Evolutionary conservation across 2,797 vertebrate species (phyloP), one percentile per base, ranked within the genome.

Genomic region (Astyanax mexicanus): DNA sequence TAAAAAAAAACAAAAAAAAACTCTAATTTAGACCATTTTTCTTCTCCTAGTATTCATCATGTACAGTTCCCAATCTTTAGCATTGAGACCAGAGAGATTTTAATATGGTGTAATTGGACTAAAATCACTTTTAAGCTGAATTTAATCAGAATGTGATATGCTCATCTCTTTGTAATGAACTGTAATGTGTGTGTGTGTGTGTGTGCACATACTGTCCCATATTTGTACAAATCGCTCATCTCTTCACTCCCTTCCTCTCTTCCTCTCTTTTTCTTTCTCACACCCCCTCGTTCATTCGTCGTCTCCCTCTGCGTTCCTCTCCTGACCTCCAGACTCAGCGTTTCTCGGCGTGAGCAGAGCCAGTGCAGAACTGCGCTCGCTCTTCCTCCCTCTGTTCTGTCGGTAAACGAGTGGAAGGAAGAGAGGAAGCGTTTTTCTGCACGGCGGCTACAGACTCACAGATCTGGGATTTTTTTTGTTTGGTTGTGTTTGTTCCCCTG

Each of bases 401-500:
- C 12, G 17, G 37, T 3, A 29, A 66, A 12, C 10, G 29, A 62
- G n/a, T 74, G 38, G 44, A 71, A 38, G 67, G 45, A 66, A 77
- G 55, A 77, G 49, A 78, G 75, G 60, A 75, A 78, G 52, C 15
- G 11, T 35, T 19, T 29, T 71, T 69, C 44, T 62, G 1, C 13
- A 17, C 51, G 32, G 8, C 6, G 25, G 17, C 65, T 45, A 72
- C 23, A 49, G 32, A 6, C 17, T 47, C 37, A 72, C 21, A 49
- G 32, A 5, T 4, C 44, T 67, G 42, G 10, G 17, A 40, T 42
- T 8, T 4, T 68, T 35, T 35, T 72, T 64, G 37, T 72, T 27
- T 6, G 35, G 25, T 58, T 76, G 29, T 74, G 75, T 77, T 77
- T 78, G 76, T 72, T 69, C 37, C 25, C 23, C 25, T 74, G 42